Percentiles rank a stretch among this genome's conserved stretches.
phyloP scores from a whole-genome alignment of 2,113 vertebrate species.

The Campylomormyrus numenius region DNA sequence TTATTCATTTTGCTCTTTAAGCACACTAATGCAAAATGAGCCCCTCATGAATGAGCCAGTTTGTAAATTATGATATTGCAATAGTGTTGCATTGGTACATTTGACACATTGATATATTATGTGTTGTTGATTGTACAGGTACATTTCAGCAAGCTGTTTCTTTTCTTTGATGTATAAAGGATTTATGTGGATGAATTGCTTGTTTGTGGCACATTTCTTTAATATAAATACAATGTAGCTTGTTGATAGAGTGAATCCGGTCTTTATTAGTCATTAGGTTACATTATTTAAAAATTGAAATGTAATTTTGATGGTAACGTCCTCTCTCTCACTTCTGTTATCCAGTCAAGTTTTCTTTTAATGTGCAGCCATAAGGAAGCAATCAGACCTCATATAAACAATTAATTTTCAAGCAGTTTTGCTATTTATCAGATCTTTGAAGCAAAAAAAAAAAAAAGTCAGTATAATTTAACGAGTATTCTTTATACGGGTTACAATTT shows the following conservation, averaged over 20 bases:
- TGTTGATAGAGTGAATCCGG: neutral
- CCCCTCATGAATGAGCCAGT: slow-evolving; percentile 7
- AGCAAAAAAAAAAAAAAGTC: neutral
- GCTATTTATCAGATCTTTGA: neutral
- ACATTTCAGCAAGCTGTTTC: neutral
- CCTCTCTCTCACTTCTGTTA: neutral
- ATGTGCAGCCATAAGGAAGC: neutral
- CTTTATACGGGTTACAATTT: neutral
- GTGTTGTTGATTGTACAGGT: neutral
- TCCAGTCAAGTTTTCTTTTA: neutral
- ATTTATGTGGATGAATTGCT: slow-evolving; percentile 7
- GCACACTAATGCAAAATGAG: slow-evolving; percentile 2
- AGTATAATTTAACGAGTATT: neutral
- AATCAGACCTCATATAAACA: neutral
- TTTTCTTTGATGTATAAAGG: neutral
- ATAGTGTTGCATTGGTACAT: slow-evolving; percentile 11
- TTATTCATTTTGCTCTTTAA: neutral
- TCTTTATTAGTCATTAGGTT: slow-evolving; percentile 17
- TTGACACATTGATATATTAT: neutral
- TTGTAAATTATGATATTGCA: neutral
- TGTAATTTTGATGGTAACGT: neutral
- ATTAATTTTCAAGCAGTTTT: neutral
- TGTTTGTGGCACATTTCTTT: slow-evolving; percentile 19
- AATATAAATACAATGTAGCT: slow-evolving; percentile 8
- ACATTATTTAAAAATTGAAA: neutral